These are phyloP conservation scores for Cavia aperea DNA, from an alignment of 2,113 vertebrate genomes.

Conservation along the genomic window DNA sequence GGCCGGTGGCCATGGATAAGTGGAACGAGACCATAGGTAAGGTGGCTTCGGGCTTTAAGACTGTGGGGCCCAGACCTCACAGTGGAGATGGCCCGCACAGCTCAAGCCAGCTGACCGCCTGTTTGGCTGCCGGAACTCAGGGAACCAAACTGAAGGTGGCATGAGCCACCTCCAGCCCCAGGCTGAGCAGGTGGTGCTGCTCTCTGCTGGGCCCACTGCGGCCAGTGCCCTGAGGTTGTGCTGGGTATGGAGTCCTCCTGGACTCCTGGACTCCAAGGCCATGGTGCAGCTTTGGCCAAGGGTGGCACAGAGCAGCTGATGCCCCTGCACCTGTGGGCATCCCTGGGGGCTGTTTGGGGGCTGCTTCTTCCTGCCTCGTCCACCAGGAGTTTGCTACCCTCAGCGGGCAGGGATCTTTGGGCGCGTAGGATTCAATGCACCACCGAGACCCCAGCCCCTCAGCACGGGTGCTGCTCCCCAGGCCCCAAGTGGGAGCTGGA, in stretches of 20 bases:
- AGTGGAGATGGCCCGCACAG: background rate
- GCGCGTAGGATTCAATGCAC: background rate
- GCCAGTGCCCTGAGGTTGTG: background rate
- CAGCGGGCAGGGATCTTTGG: background rate
- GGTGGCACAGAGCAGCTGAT: rapidly evolving
- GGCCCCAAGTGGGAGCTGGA: slow-evolving; percentile 89
- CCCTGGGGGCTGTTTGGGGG: background rate
- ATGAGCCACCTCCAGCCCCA: background rate
- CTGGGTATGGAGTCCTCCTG: background rate
- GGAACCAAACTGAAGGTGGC: background rate
- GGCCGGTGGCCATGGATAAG: slow-evolving; percentile 89
- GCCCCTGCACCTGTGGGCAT: background rate
- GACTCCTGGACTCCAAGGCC: background rate
- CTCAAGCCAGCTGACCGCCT: background rate
- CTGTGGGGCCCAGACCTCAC: background rate
- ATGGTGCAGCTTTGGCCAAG: background rate
- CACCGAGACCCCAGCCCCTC: background rate
- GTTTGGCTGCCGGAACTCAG: background rate
- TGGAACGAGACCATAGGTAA: slow-evolving; percentile 83
- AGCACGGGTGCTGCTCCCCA: background rate
- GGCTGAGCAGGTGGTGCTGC: rapidly evolving
- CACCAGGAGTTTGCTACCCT: background rate
- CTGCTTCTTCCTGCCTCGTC: rapidly evolving
- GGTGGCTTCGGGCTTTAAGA: background rate
- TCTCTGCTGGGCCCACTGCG: background rate